Conservation (phyloP, 2,888 invertebrate genomes). For the Conus canariensis region DNA sequence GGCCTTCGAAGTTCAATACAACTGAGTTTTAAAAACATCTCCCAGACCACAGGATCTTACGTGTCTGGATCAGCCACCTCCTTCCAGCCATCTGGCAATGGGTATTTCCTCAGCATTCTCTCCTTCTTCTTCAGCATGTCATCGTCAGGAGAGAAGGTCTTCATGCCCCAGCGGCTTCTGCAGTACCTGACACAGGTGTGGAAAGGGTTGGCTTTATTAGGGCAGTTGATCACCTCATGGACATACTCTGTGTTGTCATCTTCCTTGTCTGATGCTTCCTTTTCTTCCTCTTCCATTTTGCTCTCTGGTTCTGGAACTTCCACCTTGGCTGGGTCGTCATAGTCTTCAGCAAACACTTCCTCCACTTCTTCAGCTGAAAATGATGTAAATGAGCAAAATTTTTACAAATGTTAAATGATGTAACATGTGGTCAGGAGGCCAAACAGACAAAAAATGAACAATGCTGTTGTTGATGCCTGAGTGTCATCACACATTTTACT, state of each 20-base stretch:
- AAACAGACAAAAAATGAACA: not conserved
- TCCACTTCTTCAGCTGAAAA: conserved; percentile 80
- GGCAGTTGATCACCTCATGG: conserved; percentile 85
- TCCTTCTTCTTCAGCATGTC: conserved; percentile 87
- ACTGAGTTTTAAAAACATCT: too few species aligned
- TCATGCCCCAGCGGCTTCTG: conserved; percentile 82
- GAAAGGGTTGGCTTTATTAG: conserved; percentile 96
- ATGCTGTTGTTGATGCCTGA: too few species aligned
- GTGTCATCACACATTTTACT: too few species aligned
- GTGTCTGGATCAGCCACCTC: conserved; percentile 94
- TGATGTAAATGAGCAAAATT: too few species aligned
- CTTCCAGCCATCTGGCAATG: conserved; percentile 94
- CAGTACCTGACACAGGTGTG: conserved; percentile 95
- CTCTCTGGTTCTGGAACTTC: conserved; percentile 48
- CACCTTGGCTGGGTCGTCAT: conserved; percentile 83
- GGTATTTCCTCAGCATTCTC: conserved; percentile 90
- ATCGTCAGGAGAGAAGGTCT: conserved; percentile 83
- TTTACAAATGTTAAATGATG: too few species aligned
- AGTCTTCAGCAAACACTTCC: conserved; percentile 96
- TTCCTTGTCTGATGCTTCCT: conserved; percentile 46
- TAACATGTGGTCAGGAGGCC: not conserved
- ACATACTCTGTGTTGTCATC: conserved; percentile 55
- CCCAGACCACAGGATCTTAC: conserved; percentile 65
- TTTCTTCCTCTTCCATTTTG: conserved; percentile 33
- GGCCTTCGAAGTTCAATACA: too few species aligned